These are phyloP conservation scores for Erithacus rubecula DNA, from an alignment of 2,797 vertebrate species.

Conservation along the genomic window DNA sequence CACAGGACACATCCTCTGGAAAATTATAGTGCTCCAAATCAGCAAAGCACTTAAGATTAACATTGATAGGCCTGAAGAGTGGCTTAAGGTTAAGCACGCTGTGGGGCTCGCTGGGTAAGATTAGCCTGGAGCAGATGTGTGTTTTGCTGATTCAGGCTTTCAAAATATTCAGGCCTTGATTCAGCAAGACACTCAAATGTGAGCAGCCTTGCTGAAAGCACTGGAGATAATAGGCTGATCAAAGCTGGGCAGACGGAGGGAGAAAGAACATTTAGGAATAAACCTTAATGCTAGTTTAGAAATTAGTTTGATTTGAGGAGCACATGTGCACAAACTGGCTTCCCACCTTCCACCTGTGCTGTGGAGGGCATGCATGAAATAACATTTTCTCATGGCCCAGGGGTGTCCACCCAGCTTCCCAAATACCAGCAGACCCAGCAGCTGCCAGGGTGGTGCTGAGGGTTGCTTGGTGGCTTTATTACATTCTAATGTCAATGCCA, in stretches of 20 bases:
- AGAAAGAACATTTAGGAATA: not conserved
- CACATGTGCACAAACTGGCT: rapidly evolving
- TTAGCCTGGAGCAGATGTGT: not conserved
- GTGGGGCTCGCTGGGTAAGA: not conserved
- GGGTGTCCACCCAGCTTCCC: not conserved
- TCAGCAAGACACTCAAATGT: not conserved
- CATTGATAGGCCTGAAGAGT: conserved; percentile 4
- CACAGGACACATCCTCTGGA: not conserved
- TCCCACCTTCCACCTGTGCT: rapidly evolving
- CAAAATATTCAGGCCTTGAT: not conserved
- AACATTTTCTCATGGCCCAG: rapidly evolving
- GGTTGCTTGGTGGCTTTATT: not conserved
- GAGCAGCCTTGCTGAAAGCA: not conserved
- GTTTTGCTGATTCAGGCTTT: conserved; percentile 39
- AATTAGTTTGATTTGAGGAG: not conserved
- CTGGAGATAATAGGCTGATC: not conserved
- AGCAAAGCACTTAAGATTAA: conserved; percentile 22
- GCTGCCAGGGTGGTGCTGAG: not conserved
- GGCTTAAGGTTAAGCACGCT: not conserved
- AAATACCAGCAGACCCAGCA: not conserved
- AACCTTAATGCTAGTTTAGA: not conserved
- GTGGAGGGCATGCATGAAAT: rapidly evolving
- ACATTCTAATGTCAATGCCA: not conserved
- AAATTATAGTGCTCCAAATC: not conserved
- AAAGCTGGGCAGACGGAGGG: not conserved